Percentiles rank a stretch among this genome's conserved stretches.
These are phyloP conservation scores for Lepidothrix coronata DNA, from an alignment of 2,113 vertebrate species.

Conservation along the genomic window DNA sequence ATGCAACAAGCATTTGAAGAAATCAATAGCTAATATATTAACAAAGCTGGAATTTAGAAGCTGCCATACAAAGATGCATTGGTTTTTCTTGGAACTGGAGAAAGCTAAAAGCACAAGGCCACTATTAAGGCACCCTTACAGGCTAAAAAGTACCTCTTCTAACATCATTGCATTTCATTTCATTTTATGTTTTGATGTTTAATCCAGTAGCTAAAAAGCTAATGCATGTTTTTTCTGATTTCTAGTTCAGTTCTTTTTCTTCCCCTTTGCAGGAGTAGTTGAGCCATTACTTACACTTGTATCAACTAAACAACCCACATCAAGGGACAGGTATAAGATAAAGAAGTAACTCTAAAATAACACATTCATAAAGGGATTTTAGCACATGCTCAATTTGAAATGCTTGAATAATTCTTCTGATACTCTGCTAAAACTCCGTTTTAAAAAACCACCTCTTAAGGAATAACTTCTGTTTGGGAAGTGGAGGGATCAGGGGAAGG, in stretches of 20 bases:
- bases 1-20: neutral
- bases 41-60: neutral
- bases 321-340: neutral
- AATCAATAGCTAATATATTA: neutral
- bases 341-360: neutral
- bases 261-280: neutral
- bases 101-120: neutral
- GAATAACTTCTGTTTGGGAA: neutral
- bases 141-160: neutral
- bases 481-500: neutral
- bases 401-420: slow-evolving; percentile 17
- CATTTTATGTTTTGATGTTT: neutral
- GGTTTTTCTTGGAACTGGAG: neutral
- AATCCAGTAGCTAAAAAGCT: neutral
- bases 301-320: neutral
- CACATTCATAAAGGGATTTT: neutral
- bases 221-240: neutral
- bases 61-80: neutral
- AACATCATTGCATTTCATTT: neutral
- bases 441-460: neutral
- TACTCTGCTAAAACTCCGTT: slow-evolving; percentile 1
- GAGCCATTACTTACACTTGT: neutral
- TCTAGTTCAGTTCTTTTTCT: neutral
- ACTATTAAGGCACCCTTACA: neutral
- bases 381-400: neutral